Percentiles rank a stretch among this genome's conserved stretches.
Evolutionary conservation across 2,888 invertebrate genomes (phyloP).

Genomic region (Apamea monoglypha): DNA sequence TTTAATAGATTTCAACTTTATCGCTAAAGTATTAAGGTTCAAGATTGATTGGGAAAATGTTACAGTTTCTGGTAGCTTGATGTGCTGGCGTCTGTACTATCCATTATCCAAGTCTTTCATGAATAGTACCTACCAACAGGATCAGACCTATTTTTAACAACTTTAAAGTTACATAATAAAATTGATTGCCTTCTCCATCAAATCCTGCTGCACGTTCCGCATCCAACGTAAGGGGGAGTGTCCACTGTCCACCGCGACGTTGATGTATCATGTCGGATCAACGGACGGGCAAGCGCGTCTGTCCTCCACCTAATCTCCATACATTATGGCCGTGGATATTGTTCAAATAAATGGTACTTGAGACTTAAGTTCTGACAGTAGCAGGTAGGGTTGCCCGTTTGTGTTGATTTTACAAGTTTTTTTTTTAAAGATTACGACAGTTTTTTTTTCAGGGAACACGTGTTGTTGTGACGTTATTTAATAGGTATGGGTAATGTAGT

Average conservation of each 20-base stretch:
- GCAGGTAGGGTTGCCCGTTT: conserved; percentile 63
- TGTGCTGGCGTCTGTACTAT: no score
- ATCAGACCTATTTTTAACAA: not conserved
- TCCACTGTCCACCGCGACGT: conserved; percentile 87
- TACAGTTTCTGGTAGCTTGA: no score
- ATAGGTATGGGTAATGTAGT: not conserved
- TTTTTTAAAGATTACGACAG: not conserved
- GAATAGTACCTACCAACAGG: no score
- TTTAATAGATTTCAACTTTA: no score
- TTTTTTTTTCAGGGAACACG: not conserved
- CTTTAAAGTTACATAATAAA: not conserved
- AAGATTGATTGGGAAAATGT: no score
- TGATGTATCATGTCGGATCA: conserved; percentile 91
- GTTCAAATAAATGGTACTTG: conserved; percentile 89
- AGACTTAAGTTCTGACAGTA: conserved; percentile 85
- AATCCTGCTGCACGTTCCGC: conserved; percentile 32
- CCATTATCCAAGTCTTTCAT: not conserved
- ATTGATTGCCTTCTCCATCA: conserved; percentile 68
- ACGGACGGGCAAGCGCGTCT: conserved; percentile 84
- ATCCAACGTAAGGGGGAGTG: conserved; percentile 80
- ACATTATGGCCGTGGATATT: conserved; percentile 87
- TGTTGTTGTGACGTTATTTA: conserved; percentile 18
- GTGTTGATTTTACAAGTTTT: conserved; percentile 35
- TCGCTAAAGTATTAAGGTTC: no score
- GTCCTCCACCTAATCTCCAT: conserved; percentile 90